Evolutionary conservation across 2,888 invertebrate species (phyloP), one percentile per base, ranked within the genome.

Genomic region (Emmelina monodactyla): DNA sequence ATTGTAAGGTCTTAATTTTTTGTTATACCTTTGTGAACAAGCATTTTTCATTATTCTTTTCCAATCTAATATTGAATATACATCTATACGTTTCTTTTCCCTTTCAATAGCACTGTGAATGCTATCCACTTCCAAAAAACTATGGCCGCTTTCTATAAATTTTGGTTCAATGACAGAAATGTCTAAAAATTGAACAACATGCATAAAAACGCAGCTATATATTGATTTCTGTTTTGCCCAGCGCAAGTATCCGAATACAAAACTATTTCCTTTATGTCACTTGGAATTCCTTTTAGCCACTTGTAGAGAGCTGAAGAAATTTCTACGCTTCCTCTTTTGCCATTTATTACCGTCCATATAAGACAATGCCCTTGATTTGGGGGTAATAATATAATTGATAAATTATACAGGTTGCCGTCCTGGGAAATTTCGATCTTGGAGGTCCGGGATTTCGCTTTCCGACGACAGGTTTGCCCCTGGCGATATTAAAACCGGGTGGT

Each of bases 41-140:
- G 39, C 32, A 28, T 29, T 32, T 14, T 16, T 14, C 39, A 36
- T 36, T n/a, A 39, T 36, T 22, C 25, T 25, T 19, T 39, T 39
- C 33, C 39, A 39, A 16, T 36, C 36, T 15, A 39, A 37, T 33
- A 39, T 39, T 13, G 39, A 39, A 15, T 34, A 39, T 16, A 36
- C 33, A 16, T 35, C 19, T 22, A 33, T 34, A 31, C 37, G 31
- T 22, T 28, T 31, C 28, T 34, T 32, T 30, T 39, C 29, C 28
- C 14, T 35, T 22, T 39, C 39, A 14, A 36, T 39, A 13, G 39
- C 31, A 29, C 36, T 39, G 22, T 36, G 36, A 31, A 39, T 36
- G 12, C 34, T 34, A 16, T 39, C 36, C 14, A 36, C 36, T 22
- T 39, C 35, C 35, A 39, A 35, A 14, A 29, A 28, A 9, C 32